Conservation (phyloP, 2,113 vertebrate species). For the Varanus salvator region DNA sequence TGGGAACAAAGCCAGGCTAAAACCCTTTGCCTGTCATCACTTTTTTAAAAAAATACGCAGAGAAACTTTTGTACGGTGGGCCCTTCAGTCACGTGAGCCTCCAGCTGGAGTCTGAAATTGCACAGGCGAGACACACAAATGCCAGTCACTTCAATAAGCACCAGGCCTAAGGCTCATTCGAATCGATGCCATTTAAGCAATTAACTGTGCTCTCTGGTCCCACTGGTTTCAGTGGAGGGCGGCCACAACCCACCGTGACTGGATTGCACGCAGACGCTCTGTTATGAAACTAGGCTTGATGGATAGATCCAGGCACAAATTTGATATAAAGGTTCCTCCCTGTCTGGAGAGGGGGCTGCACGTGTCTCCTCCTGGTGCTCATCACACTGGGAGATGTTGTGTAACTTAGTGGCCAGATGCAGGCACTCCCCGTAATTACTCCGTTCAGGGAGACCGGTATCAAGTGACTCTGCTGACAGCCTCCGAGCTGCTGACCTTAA, state of each 20-base stretch:
- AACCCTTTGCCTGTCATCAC: background rate
- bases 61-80: background rate
- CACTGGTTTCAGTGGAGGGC: background rate
- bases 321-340: background rate
- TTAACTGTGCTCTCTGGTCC: background rate
- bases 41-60: background rate
- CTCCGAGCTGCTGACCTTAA: conserved; percentile 75
- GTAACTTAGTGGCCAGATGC: conserved; percentile 52
- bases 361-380: background rate
- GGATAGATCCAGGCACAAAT: background rate
- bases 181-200: background rate
- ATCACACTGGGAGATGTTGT: conserved; percentile 46
- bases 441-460: conserved; percentile 67
- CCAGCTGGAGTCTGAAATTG: background rate
- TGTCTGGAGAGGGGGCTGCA: background rate
- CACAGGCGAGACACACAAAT: background rate
- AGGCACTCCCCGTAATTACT: conserved; percentile 62
- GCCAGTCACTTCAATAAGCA: background rate
- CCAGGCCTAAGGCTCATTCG: background rate
- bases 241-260: background rate
- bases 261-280: background rate
- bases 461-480: conserved; percentile 68
- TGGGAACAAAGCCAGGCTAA: background rate
- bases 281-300: background rate
- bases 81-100: background rate